Percentiles rank a stretch among this genome's conserved stretches.
These are phyloP conservation scores for Platorchestia sp. DNA, from an alignment of 1,140 invertebrate genomes.

Conservation along the genomic window DNA sequence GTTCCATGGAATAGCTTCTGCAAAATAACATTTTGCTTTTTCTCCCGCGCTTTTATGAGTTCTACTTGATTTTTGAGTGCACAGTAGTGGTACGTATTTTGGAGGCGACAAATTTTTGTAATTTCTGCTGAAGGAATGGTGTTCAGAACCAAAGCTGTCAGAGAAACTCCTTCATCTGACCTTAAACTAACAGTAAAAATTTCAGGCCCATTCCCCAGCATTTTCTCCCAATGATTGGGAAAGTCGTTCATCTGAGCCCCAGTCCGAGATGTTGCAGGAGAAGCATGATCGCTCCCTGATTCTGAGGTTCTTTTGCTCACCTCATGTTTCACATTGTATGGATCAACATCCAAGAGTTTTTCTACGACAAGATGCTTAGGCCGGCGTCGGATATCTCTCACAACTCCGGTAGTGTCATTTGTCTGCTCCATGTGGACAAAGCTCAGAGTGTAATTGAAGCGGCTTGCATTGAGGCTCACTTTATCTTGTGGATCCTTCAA, in stretches of 20 bases:
- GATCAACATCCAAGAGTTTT: neutral
- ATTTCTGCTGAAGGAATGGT: neutral
- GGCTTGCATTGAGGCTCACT: neutral
- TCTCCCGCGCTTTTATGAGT: neutral
- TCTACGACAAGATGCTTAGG: neutral
- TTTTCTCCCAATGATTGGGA: neutral
- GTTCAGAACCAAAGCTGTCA: neutral
- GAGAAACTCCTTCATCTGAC: neutral
- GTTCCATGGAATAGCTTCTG: neutral
- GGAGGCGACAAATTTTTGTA: neutral
- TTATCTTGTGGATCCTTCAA: neutral
- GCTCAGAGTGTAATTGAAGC: neutral
- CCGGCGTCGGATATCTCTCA: neutral
- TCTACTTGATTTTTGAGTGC: neutral
- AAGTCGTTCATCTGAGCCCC: neutral
- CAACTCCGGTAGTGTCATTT: neutral
- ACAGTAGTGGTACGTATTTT: conserved; percentile 13
- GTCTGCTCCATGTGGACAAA: neutral
- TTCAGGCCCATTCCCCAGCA: neutral
- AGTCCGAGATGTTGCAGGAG: too few relatives aligned
- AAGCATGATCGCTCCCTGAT: too few relatives aligned
- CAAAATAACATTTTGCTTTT: neutral
- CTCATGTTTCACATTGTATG: neutral
- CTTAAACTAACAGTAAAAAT: neutral
- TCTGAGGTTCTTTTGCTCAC: too few relatives aligned